Percentiles rank a stretch among this genome's conserved stretches.
Conservation (phyloP, 2,797 vertebrate species). For the Halcyon badia region DNA sequence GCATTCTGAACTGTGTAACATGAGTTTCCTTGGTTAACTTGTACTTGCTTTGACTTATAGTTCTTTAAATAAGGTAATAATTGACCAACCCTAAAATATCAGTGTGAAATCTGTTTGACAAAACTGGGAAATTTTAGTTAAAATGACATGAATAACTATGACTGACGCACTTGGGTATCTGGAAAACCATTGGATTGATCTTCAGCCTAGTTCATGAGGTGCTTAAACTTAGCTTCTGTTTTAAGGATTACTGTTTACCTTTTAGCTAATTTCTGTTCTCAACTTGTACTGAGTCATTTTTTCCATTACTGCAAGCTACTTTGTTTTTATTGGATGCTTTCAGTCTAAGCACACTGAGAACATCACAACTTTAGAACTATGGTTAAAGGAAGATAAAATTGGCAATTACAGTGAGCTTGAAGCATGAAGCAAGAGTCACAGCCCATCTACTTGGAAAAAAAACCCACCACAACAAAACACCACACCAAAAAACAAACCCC, state of each 20-base stretch:
- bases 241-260: slow-evolving; percentile 58
- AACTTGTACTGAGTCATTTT: slow-evolving; percentile 68
- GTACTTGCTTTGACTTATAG: rapidly evolving
- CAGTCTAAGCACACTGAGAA: slow-evolving; percentile 70
- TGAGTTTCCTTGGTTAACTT: neutral
- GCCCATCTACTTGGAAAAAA: neutral
- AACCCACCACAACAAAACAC: too few relatives aligned
- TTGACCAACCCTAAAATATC: neutral
- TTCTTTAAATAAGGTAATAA: neutral
- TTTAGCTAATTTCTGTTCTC: slow-evolving; percentile 68
- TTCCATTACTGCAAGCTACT: slow-evolving; percentile 78
- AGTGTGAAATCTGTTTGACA: neutral
- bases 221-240: slow-evolving; percentile 55
- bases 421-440: neutral
- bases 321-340: slow-evolving; percentile 77
- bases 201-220: neutral
- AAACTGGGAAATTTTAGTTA: neutral
- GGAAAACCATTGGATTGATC: neutral
- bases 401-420: neutral
- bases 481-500: too few relatives aligned
- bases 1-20: rapidly evolving
- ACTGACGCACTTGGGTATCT: neutral
- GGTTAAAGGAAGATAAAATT: slow-evolving; percentile 57
- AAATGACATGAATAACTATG: neutral
- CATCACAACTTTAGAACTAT: slow-evolving; percentile 23